Percentiles rank a stretch among this genome's conserved stretches.
Evolutionary conservation across 1,140 invertebrate genomes (phyloP).

Genomic region (Neoseiulus cucumeris): DNA sequence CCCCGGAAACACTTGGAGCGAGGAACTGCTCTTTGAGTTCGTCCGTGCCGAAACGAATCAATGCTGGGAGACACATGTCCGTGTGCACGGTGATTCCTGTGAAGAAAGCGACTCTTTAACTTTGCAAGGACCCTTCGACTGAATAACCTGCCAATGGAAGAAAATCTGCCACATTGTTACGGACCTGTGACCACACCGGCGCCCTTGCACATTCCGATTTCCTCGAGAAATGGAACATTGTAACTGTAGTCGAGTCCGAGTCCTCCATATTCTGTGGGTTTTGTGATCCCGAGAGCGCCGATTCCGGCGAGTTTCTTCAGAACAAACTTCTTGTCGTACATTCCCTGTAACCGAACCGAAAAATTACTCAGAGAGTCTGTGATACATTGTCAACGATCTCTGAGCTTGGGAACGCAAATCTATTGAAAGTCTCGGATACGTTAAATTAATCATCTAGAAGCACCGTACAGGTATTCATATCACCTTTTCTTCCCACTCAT

Average conservation of each 20-base stretch:
- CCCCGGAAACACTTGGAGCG: slow-evolving; percentile 35
- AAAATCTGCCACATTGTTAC: not conserved
- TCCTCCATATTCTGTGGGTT: slow-evolving; percentile 37
- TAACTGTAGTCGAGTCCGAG: slow-evolving; percentile 38
- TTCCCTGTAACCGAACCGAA: not conserved
- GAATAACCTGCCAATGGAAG: not conserved
- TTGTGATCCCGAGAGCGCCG: slow-evolving; percentile 36
- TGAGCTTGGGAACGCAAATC: too few relatives aligned
- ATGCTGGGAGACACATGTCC: slow-evolving; percentile 35
- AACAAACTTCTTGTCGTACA: slow-evolving; percentile 20
- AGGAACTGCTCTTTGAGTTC: slow-evolving; percentile 37
- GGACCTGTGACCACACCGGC: slow-evolving; percentile 35
- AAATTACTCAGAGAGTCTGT: not conserved
- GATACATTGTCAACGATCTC: not conserved
- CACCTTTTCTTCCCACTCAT: slow-evolving; percentile 35
- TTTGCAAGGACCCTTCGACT: not conserved
- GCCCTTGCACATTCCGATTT: slow-evolving; percentile 34
- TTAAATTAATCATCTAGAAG: too few relatives aligned
- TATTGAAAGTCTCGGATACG: too few relatives aligned
- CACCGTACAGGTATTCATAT: too few relatives aligned
- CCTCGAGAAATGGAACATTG: slow-evolving; percentile 35
- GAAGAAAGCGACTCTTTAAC: too few relatives aligned
- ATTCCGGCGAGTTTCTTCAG: slow-evolving; percentile 37
- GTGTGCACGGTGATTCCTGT: slow-evolving; percentile 33
- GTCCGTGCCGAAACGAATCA: slow-evolving; percentile 36